Base-by-base conservation (phyloP, 2,797 vertebrate genomes). In the Mionectes olivaceus region DNA sequence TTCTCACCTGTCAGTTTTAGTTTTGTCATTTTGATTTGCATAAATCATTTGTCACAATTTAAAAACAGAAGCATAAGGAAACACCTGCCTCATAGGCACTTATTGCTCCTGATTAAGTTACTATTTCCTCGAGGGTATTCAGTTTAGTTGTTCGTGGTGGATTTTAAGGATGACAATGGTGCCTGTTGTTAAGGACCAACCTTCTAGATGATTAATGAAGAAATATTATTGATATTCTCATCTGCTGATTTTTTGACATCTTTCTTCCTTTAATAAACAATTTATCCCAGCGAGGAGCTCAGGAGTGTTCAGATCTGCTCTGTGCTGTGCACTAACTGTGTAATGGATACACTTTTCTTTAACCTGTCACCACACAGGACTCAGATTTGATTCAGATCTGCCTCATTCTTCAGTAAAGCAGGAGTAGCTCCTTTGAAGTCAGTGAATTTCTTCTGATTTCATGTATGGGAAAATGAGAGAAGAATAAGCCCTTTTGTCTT, bases 401-500 rank as follows among this genome's bases (percentile, higher is more conserved):
- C 65, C 39, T 92, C 53, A 23, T 59, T 82, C 89, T 81, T 60
- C 50, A 53, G 73, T 32, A 93, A 90, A 90, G 50, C 82, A 73
- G 79, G 65, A 90, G 50, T 27, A 91, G 44, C 19, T 84, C 44
- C 70, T 94, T 94, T 96, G 96, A 96, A 94, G 87, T 95, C 76
- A 76, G 23, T 33, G 44, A 76, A 96, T 96, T 88, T 91, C 82
- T 86, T 94, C 89, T 90, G 84, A 63, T 75, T 90, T 91, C 83
- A 33, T 59, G 70, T 79, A 76, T 64, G 83, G 49, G 65, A 92
- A 97, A 94, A 94, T 65, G 55, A 68, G 73, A 90, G 83, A 91
- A 91, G 92, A 92, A 90, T 87, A 90, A 92, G 88, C 35, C 41
- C 84, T 78, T 95, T 93, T 97, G 81, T 94, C 69, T 92, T 94